Evolutionary conservation across 2,113 vertebrate genomes (phyloP), one percentile per base, ranked within the genome.

Genomic region (Corydoras sp.): DNA sequence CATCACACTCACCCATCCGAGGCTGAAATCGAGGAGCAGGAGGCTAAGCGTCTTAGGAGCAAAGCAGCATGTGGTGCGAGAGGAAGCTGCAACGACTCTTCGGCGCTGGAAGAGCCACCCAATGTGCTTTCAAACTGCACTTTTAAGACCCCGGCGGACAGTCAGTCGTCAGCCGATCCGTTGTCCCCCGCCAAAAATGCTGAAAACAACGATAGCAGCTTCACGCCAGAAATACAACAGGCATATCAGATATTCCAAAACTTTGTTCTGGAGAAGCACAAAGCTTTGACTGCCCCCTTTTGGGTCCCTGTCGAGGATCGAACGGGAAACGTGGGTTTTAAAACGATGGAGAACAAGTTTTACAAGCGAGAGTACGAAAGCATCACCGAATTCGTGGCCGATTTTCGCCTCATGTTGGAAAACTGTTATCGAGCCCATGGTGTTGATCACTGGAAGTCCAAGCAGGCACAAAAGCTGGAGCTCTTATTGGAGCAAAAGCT

Each of bases 401-500:
- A 99, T 83, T 98, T 99, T 86, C 92, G 95, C 76, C 79, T 89
- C 7, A 95, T 99, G 94, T 82, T 99, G 80, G 96, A 97, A 84
- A 92, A 90, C 5, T 97, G 94, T 79, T 99, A 98, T 75, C 91
- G 93, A 60, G 85, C 88, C 74, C 91, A 94, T 3, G 97, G 96
- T 2, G 92, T 98, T 29, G 95, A 98, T 84, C 95, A 99, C 78
- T 98, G 95, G 95, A 87, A 97, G n/a, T 98, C 95, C 79, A 97
- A 89, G 77, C 95, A 97, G 83, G 96, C 93, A 59, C 95, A 98
- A 81, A 98, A 98, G 74, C 80, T 98, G 86, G 96, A 98, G 89
- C 89, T 94, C 75, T 91, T 99, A 89, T 84, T 99, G 79, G 95
- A 99, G 77, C 96, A 99, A 79, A 99, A 99, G 84, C 83, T 98